Base-by-base conservation (phyloP, 2,113 vertebrate genomes). In the Psilopsiagon aymara region DNA sequence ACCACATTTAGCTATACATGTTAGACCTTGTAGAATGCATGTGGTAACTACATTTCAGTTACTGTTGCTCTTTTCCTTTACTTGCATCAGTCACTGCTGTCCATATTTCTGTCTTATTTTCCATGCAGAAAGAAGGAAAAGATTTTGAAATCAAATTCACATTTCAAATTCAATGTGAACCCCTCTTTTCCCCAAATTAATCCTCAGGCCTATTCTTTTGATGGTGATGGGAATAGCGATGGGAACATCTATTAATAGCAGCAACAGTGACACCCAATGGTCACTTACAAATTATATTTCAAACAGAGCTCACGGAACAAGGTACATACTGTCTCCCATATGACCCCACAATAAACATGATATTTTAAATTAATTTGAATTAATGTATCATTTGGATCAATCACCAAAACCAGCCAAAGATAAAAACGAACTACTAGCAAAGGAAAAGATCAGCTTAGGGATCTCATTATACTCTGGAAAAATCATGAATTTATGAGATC, bases 221-320 rank as follows among this genome's bases (percentile, higher is more conserved):
- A 13, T 47, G 37, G 14, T 27, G 39, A 43, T 57, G 53, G 11
- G 31, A 87, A 76, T 31, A 80, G 43, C 44, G 23, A 51, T 71
- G 37, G 57, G 55, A 35, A 16, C 13, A 59, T 24, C 33, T 57
- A 12, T n/a, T 80, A 17, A 82, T 43, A 94, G 76, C 47, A 70
- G 89, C 67, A 97, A 67, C 62, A 94, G 44, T 94, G 76, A 66
- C 86, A 94, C 78, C 76, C 47, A 68, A 62, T 70, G 88, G 76
- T 53, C 78, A 96, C 47, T 43, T 59, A 64, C 39, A 86, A 86
- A 90, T 91, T 41, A 24, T 8, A 47, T 57, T 73, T 67, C 66
- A 83, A 92, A 91, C 29, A 70, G 53, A 71, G 47, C 33, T 29
- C 11, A 2, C 8, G 59, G 47, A 47, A 16, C 6, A 66, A 57